phyloP scores from a whole-genome alignment of 2,888 invertebrate species.

The Eilema sororculum region DNA sequence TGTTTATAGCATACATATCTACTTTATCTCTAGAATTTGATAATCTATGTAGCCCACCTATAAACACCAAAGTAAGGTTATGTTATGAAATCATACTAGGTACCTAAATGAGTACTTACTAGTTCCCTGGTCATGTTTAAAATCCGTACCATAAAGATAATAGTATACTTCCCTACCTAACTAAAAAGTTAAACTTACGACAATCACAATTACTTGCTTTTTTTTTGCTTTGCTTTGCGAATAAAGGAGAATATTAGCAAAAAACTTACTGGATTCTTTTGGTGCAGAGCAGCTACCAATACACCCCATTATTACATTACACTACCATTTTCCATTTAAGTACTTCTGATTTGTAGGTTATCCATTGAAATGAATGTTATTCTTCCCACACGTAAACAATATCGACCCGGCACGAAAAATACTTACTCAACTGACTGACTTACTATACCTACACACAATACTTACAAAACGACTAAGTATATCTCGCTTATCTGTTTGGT shows the following conservation, averaged over 20 bases:
- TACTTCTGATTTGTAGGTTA: background rate
- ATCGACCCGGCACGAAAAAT: background rate
- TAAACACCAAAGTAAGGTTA: constrained; percentile 4
- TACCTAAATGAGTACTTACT: background rate
- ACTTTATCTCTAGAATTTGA: background rate
- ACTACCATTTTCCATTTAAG: background rate
- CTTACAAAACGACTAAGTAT: background rate
- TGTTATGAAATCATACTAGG: background rate
- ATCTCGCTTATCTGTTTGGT: constrained; percentile 13
- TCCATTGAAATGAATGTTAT: background rate
- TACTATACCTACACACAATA: background rate
- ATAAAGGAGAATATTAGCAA: background rate
- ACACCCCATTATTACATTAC: constrained; percentile 5
- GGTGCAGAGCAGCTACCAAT: background rate
- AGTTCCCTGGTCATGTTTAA: background rate
- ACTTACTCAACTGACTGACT: background rate
- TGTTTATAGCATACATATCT: background rate
- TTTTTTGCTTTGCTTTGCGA: background rate
- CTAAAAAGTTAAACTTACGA: background rate
- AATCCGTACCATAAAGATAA: background rate
- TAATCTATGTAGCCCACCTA: background rate
- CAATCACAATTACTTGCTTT: background rate
- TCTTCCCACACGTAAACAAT: background rate
- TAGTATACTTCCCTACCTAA: background rate
- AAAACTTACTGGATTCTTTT: constrained; percentile 3